Evolutionary conservation across 1,140 invertebrate genomes (phyloP), one percentile per base, ranked within the genome.

Genomic region (Eurosta solidaginis): DNA sequence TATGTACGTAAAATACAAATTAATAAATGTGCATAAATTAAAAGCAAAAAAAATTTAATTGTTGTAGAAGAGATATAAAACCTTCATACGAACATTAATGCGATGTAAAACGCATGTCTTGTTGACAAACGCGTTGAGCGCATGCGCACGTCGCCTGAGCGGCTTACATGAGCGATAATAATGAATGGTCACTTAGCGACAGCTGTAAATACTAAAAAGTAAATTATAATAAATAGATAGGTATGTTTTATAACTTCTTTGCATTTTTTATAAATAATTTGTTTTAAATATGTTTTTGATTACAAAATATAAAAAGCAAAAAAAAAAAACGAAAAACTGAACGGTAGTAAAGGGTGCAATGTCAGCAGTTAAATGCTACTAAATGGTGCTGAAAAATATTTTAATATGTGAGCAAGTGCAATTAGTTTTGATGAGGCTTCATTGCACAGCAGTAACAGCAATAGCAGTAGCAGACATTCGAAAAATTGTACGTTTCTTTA

Each of bases 1-100:
- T 40, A 68, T 12, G 40, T 40, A 40, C 59, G n/a, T n/a, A n/a
- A n/a, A 6, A 47, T 47, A 40, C 59, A 68, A 40, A 68, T 40
- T 68, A 40, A 68, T 68, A 33, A 40, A 68, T 68, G 59, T 20
- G 59, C 59, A 68, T 68, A 68, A 68, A 68, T 68, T 68, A 68
- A 40, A 20, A 14, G 59, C 54, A 68, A 68, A n/a, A n/a, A 68
- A 68, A 29, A 68, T 68, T 68, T 68, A 68, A 68, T 68, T 68
- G 59, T 63, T 25, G 54, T 20, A 27, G 33, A 40, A 40, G 5
- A 68, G 29, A 68, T 6, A 54, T 4, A 29, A 54, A 54, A 54
- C 27, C 25, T 7, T 3, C 2, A 20, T 12, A 42, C 59, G 40
- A 22, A 7, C n/a, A n/a, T 40, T 10, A 68, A 40, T 5, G n/a